Evolutionary conservation across 2,797 vertebrate species (phyloP), one percentile per base, ranked within the genome.

Genomic region (Chaunax sp.): DNA sequence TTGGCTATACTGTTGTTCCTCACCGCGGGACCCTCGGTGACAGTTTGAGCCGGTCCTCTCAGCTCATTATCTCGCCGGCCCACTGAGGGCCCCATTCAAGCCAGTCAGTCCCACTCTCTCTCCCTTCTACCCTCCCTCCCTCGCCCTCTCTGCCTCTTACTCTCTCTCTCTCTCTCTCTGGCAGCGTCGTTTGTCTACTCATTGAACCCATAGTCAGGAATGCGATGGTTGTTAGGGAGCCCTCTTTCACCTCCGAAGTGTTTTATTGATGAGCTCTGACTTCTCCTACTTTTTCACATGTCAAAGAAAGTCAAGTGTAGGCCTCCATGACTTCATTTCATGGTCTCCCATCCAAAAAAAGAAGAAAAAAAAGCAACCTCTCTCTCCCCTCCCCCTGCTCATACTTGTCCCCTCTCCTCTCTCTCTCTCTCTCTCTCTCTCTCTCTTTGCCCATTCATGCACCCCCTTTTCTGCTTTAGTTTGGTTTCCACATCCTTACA

Each of bases 221-320:
- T 92, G 90, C 85, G 82, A 89, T 92, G 89, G 89, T 90, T 92
- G 90, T 92, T 92, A 90, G 88, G 90, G 88, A 91, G 84, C 84
- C 87, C 89, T 92, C 88, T 91, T 91, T 92, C 91, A 91, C 89
- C 89, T 92, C 85, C 85, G 68, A 90, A 90, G 91, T 93, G 90
- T 91, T 93, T 94, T 93, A 93, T 91, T 92, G 92, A 93, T 92
- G 92, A 93, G 91, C 91, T 89, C 84, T 88, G 92, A 91, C 91
- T 92, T 93, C 90, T 90, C 83, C 84, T 82, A 91, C 82, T 90
- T 92, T 92, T 92, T 92, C 90, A 90, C 90, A 89, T 86, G 89
- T 88, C 89, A 90, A 84, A 89, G 82, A 90, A 92, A 92, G 89
- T 92, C 87, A 93, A 91, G 90, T 90, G 89, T 90, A 90, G 84